phyloP scores from a whole-genome alignment of 2,888 invertebrate genomes.

The Micropterix aruncella region DNA sequence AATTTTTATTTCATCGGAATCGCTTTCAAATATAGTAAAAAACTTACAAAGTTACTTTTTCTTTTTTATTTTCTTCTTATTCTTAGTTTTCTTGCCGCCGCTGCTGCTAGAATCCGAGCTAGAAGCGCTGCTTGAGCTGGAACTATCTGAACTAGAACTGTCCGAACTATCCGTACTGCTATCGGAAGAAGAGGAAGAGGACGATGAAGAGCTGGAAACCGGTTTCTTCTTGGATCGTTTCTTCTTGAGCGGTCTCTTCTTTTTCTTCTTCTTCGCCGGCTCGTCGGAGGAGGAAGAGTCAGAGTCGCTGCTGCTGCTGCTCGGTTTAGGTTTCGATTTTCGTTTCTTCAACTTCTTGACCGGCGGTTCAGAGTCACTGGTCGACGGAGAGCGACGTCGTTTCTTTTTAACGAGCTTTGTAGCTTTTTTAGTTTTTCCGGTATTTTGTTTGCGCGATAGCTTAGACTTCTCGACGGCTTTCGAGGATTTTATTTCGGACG shows the following conservation, averaged over 20 bases:
- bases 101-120: neutral
- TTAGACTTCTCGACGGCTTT: too few relatives aligned
- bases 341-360: slow-evolving; percentile 7
- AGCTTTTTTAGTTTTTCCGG: too few relatives aligned
- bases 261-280: slow-evolving; percentile 9
- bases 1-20: too few relatives aligned
- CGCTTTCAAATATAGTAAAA: too few relatives aligned
- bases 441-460: too few relatives aligned
- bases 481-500: too few relatives aligned
- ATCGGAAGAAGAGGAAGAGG: slow-evolving; percentile 21
- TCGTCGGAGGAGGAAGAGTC: slow-evolving; percentile 6
- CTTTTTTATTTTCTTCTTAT: too few relatives aligned
- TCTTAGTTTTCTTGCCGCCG: neutral
- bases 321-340: slow-evolving; percentile 7
- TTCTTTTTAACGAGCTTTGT: too few relatives aligned
- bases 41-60: too few relatives aligned
- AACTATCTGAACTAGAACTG: slow-evolving; percentile 21
- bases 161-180: slow-evolving; percentile 20
- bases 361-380: too few relatives aligned
- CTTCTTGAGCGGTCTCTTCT: slow-evolving; percentile 7
- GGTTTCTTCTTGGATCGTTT: slow-evolving; percentile 8
- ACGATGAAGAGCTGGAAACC: slow-evolving; percentile 8
- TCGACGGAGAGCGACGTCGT: too few relatives aligned
- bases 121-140: slow-evolving; percentile 20
- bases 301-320: slow-evolving; percentile 7